Evolutionary conservation across 2,888 invertebrate species (phyloP).

Genomic region (Notodonta ziczac): DNA sequence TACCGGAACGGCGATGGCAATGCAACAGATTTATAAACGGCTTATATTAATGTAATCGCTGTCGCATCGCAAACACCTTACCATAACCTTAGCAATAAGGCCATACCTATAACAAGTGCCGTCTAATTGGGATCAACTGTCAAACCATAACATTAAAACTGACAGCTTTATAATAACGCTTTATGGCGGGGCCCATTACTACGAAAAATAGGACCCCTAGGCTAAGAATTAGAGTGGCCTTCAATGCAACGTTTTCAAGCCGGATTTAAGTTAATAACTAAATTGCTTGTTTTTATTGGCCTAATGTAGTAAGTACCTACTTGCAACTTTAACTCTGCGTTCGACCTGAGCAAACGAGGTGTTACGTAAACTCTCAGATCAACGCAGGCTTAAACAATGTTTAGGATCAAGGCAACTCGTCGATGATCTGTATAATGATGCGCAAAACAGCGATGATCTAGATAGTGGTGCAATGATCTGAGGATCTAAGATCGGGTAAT

Average conservation of each 20-base stretch:
- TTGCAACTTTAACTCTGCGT: not conserved
- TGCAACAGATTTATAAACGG: too few species aligned
- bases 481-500: not conserved
- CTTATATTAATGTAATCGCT: too few species aligned
- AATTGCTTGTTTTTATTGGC: not conserved
- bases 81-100: too few species aligned
- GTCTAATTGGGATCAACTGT: constrained; percentile 21
- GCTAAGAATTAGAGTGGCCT: constrained; percentile 4
- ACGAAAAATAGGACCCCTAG: constrained; percentile 10
- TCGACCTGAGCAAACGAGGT: not conserved
- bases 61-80: too few species aligned
- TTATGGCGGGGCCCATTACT: constrained; percentile 7
- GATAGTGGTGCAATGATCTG: constrained; percentile 35
- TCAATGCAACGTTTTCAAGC: not conserved
- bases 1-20: too few species aligned
- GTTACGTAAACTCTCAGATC: not conserved
- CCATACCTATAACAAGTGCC: too few species aligned
- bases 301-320: not conserved
- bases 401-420: constrained; percentile 3
- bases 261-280: not conserved
- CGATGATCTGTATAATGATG: constrained; percentile 8
- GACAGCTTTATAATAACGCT: constrained; percentile 17
- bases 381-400: not conserved
- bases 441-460: constrained; percentile 35
- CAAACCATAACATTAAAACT: constrained; percentile 21